Percentiles rank a stretch among this genome's conserved stretches.
These are phyloP conservation scores for Callithrix jacchus DNA, from an alignment of 2,113 vertebrate species.

Conservation along the genomic window DNA sequence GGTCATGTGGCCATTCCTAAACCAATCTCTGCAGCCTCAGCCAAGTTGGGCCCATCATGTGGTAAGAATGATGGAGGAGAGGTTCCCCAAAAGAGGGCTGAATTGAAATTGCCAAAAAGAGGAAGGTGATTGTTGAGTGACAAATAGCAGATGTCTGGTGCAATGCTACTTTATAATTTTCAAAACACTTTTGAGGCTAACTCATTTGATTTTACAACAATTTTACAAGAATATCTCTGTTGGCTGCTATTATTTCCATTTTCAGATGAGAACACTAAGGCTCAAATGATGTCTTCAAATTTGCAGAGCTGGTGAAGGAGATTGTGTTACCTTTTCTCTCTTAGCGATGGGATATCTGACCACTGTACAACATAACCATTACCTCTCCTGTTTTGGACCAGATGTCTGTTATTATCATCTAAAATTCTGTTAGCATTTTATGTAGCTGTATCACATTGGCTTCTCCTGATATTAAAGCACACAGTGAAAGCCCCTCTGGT, in stretches of 20 bases:
- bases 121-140: background rate
- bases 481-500: background rate
- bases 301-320: background rate
- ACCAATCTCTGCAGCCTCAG: background rate
- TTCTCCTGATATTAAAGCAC: background rate
- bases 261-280: conserved; percentile 3
- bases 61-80: background rate
- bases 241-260: conserved; percentile 38
- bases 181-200: background rate
- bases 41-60: background rate
- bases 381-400: background rate
- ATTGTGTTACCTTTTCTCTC: background rate
- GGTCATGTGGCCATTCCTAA: background rate
- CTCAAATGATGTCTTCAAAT: background rate
- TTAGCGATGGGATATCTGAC: background rate
- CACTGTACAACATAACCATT: background rate
- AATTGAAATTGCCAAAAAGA: background rate
- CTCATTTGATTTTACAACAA: conserved; percentile 36
- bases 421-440: background rate
- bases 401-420: background rate
- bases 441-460: background rate
- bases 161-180: background rate
- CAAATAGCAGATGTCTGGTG: background rate
- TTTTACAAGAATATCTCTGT: background rate
- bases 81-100: background rate